These are phyloP conservation scores for Strigops habroptila DNA, from an alignment of 2,113 vertebrate genomes.

Conservation along the genomic window DNA sequence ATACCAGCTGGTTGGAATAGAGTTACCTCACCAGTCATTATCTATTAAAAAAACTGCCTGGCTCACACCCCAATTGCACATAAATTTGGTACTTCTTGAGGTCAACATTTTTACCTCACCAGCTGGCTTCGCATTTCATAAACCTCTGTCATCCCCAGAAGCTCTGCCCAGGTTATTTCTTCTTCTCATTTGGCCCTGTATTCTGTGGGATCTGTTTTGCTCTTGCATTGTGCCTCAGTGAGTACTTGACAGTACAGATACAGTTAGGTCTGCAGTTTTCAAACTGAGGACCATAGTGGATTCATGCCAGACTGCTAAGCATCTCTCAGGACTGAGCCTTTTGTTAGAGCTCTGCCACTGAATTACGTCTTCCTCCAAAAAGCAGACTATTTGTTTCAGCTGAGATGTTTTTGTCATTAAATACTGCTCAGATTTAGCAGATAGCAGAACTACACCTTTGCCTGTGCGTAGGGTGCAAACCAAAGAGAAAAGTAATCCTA, in stretches of 20 bases:
- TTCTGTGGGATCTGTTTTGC: not conserved
- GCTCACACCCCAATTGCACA: not conserved
- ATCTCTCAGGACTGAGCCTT: not conserved
- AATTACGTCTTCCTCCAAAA: not conserved
- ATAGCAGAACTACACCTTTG: not conserved
- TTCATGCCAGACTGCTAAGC: not conserved
- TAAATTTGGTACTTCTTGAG: not conserved
- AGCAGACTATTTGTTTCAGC: not conserved
- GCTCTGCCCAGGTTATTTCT: not conserved
- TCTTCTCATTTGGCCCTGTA: not conserved
- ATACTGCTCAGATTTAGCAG: not conserved
- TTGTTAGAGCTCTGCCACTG: not conserved
- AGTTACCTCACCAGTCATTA: not conserved
- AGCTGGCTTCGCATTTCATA: not conserved
- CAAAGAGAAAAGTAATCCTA: conserved; percentile 2
- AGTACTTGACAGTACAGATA: not conserved
- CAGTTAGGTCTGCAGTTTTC: not conserved
- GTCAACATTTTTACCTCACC: not conserved
- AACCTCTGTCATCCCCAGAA: not conserved
- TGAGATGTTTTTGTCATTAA: not conserved
- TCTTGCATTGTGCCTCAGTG: not conserved
- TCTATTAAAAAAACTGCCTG: not conserved
- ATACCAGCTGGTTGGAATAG: not conserved
- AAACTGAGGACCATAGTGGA: not conserved
- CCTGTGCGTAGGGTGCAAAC: not conserved